Percentiles rank a stretch among this genome's conserved stretches.
Evolutionary conservation across 2,113 vertebrate genomes (phyloP).

Genomic region (Odocoileus hemionus): DNA sequence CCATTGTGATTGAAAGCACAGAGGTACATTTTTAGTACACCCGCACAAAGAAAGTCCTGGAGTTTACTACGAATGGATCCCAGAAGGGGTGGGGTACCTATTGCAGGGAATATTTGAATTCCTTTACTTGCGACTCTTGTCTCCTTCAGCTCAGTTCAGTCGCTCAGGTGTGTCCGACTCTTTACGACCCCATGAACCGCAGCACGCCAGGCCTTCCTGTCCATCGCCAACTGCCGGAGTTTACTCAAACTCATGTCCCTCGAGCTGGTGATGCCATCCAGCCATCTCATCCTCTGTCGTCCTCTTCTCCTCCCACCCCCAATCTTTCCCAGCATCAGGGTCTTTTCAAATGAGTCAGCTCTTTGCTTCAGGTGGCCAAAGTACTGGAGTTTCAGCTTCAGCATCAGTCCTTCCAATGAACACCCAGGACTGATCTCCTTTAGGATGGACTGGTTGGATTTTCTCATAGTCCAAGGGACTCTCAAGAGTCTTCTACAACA

Average conservation of each 20-base stretch:
- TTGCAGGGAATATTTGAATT: background rate
- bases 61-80: background rate
- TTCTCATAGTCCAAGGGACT: background rate
- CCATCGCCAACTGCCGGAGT: too few relatives aligned
- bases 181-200: fast-evolving
- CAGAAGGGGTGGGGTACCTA: background rate
- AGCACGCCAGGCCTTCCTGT: too few relatives aligned
- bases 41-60: background rate
- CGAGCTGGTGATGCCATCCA: too few relatives aligned
- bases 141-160: background rate
- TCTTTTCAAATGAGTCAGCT: background rate
- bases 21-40: background rate
- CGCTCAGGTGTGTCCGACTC: too few relatives aligned
- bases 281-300: background rate
- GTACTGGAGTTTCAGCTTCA: background rate
- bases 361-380: background rate
- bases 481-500: background rate
- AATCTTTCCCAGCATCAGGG: background rate
- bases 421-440: background rate
- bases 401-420: background rate
- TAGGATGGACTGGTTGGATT: background rate
- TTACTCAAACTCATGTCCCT: too few relatives aligned
- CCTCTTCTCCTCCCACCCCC: background rate
- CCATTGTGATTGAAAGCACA: background rate
- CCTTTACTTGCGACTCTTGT: background rate